Base-by-base conservation (phyloP, 64 coral and sea anemone species). In the Actinia tenebrosa region DNA sequence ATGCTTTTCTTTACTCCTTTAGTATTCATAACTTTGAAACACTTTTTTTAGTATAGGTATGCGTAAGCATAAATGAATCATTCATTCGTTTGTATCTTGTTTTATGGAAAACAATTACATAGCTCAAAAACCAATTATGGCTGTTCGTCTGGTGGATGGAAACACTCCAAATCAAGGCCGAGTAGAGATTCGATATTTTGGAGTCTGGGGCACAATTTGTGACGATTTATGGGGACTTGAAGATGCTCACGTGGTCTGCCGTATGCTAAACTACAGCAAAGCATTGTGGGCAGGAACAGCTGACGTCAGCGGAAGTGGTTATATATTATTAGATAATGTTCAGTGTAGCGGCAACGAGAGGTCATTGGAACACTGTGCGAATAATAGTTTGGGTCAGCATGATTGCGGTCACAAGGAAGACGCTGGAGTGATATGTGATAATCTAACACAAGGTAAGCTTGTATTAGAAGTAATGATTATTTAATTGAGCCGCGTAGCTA, bases 141-240 rank as follows among this genome's bases (percentile, higher is more conserved):
- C 71, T 8, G 71, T 75, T 10, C 71, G 71, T 3, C 37, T 75
- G 71, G 37, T 75, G 71, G 71, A 75, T 42, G 71, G 71, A 16
- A n/a, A n/a, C 3, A 10, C 71, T 75, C 13, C 37, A 42, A 75
- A 75, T 42, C 22, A 75, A 9, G 71, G 71, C 22, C 71, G 71
- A 23, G 71, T 75, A 26, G 71, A 75, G 71, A 13, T 75, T 75
- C 22, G 71, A 26, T 75, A 75, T 25, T 75, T 6, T 25, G 71
- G 71, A 25, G 71, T 75, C 71, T 75, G 71, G 71, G 71, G 71
- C 22, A 75, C 71, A 75, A 42, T 75, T 25, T 26, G 71, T 75
- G 71, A 75, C 71, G 37, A 42, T 42, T 75, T 42, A 75, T 75
- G 71, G 71, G 71, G 37, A n/a, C 22, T n/a, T 58, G 56, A 58